Conservation (phyloP, 2,888 invertebrate species). For the Cryptocephalus moraei region DNA sequence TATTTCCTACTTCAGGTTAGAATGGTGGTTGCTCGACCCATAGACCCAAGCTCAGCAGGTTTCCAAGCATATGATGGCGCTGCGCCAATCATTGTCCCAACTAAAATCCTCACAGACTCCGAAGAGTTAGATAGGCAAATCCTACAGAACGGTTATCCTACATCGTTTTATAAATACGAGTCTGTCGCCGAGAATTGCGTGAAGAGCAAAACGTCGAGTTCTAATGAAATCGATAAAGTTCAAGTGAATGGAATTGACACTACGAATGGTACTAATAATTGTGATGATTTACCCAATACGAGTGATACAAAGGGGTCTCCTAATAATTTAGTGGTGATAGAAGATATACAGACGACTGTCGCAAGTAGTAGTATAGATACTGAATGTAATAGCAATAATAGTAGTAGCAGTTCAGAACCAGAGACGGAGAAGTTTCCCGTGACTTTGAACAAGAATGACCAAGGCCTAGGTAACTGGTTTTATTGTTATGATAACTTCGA, state of each 20-base stretch:
- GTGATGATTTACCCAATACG: background rate
- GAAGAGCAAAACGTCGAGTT: constrained; percentile 1
- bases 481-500: too few species aligned
- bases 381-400: constrained; percentile 25
- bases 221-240: background rate
- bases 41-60: constrained; percentile 71
- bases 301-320: constrained; percentile 5
- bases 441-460: constrained; percentile 69
- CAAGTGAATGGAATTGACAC: background rate
- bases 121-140: constrained; percentile 81
- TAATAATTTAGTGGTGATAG: constrained; percentile 21
- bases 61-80: constrained; percentile 61
- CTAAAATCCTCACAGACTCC: constrained; percentile 82
- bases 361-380: constrained; percentile 24
- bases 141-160: constrained; percentile 61
- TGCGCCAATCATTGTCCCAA: constrained; percentile 79
- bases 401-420: constrained; percentile 37
- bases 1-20: constrained; percentile 47
- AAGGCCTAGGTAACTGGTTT: constrained; percentile 47
- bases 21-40: constrained; percentile 86
- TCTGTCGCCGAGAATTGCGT: constrained; percentile 9
- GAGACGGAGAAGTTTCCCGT: constrained; percentile 79
- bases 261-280: background rate
- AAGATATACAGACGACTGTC: constrained; percentile 25
- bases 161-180: constrained; percentile 18